phyloP scores from a whole-genome alignment of 2,888 invertebrate species.

The Myopa testacea region DNA sequence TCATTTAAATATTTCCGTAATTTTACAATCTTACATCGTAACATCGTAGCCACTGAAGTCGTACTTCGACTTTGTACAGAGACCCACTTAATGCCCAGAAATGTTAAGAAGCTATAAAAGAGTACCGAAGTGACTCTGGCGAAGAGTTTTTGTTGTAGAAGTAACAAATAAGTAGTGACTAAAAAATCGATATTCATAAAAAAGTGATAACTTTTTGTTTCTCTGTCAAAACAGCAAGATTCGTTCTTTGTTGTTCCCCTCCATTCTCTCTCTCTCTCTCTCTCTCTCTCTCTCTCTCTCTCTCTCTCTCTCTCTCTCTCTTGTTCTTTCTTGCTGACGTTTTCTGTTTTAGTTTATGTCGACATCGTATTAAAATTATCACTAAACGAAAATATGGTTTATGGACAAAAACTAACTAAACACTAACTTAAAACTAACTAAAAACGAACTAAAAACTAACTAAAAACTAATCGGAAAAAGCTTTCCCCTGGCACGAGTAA shows the following conservation, averaged over 20 bases:
- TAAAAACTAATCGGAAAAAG: no score
- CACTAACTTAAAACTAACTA: no score
- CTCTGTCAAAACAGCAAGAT: neutral
- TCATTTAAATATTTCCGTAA: neutral
- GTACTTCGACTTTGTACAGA: no score
- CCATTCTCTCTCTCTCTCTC: neutral
- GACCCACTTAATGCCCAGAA: neutral
- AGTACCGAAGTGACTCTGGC: neutral
- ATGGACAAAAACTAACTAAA: no score
- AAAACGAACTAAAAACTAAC: no score
- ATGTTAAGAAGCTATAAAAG: neutral
- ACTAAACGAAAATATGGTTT: no score
- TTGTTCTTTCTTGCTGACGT: neutral
- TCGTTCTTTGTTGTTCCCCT: neutral
- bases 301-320: neutral
- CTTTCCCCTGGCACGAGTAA: no score
- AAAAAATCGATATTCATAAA: conserved; percentile 5
- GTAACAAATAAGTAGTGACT: neutral
- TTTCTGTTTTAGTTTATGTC: neutral
- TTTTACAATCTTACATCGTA: neutral
- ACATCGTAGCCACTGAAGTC: no score
- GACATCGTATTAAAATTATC: no score
- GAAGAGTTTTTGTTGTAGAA: neutral
- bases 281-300: neutral
- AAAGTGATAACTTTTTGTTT: conserved; percentile 1